phyloP scores from a whole-genome alignment of 2,113 vertebrate genomes.

The Lophotis ruficrista region DNA sequence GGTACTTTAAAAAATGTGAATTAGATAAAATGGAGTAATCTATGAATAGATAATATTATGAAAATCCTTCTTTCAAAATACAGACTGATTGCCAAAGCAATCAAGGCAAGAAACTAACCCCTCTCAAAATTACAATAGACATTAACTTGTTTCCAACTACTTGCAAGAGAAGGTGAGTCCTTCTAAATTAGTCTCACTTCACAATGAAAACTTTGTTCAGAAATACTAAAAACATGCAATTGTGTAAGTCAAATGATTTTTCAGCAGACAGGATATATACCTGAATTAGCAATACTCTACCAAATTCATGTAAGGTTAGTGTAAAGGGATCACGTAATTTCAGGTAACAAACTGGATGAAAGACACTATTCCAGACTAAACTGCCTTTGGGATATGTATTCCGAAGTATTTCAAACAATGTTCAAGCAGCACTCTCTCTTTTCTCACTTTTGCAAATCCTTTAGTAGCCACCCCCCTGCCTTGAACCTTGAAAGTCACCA shows the following conservation, averaged over 20 bases:
- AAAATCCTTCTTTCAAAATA: background rate
- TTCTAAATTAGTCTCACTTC: background rate
- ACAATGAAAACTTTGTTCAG: background rate
- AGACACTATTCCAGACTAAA: background rate
- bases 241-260: background rate
- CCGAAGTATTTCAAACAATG: background rate
- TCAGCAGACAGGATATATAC: background rate
- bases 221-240: background rate
- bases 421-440: background rate
- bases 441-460: background rate
- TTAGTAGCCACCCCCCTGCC: background rate
- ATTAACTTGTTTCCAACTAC: background rate
- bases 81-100: background rate
- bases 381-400: background rate
- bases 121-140: background rate
- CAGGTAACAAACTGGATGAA: background rate
- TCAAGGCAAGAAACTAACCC: background rate
- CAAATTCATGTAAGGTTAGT: background rate
- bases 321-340: background rate
- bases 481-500: background rate
- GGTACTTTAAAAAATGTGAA: background rate
- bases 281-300: background rate
- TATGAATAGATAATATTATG: background rate
- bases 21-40: background rate
- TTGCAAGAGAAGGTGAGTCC: background rate